phyloP scores from a whole-genome alignment of 2,888 invertebrate species.

The Chloroclysta siterata region DNA sequence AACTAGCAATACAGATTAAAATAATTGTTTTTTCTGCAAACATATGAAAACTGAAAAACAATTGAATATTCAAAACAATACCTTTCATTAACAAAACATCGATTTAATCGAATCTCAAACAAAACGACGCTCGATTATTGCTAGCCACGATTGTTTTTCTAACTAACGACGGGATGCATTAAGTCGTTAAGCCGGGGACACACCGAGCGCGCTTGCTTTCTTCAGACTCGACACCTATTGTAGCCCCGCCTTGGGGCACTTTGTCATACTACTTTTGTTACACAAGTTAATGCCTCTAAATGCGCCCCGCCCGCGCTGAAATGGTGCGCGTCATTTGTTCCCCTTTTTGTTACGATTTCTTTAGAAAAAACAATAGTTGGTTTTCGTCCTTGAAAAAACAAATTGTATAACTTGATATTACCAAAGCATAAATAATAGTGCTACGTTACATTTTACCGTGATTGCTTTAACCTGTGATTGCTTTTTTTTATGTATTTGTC shows the following conservation, averaged over 20 bases:
- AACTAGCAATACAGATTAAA: neutral
- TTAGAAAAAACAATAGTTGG: constrained; percentile 34
- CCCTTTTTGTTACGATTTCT: constrained; percentile 47
- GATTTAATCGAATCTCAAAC: neutral
- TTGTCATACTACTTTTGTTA: constrained; percentile 74
- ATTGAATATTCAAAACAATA: too few relatives aligned
- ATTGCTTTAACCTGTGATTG: too few relatives aligned
- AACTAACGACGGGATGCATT: constrained; percentile 67
- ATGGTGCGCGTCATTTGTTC: constrained; percentile 59
- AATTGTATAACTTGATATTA: neutral
- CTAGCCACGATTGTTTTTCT: constrained; percentile 28
- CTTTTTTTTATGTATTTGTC: too few relatives aligned
- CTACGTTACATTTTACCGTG: too few relatives aligned
- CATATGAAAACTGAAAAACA: neutral
- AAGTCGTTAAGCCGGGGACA: constrained; percentile 69
- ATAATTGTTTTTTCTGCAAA: neutral
- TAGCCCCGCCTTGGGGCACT: constrained; percentile 63
- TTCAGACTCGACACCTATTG: constrained; percentile 57
- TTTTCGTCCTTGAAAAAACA: constrained; percentile 22
- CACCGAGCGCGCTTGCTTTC: constrained; percentile 49
- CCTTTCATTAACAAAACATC: neutral
- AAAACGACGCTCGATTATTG: constrained; percentile 1
- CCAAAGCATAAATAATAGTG: too few relatives aligned
- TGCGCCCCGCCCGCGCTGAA: constrained; percentile 61
- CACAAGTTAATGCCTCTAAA: constrained; percentile 72